These are phyloP conservation scores for Scytalopus superciliaris DNA, from an alignment of 2,113 vertebrate species.

Conservation along the genomic window DNA sequence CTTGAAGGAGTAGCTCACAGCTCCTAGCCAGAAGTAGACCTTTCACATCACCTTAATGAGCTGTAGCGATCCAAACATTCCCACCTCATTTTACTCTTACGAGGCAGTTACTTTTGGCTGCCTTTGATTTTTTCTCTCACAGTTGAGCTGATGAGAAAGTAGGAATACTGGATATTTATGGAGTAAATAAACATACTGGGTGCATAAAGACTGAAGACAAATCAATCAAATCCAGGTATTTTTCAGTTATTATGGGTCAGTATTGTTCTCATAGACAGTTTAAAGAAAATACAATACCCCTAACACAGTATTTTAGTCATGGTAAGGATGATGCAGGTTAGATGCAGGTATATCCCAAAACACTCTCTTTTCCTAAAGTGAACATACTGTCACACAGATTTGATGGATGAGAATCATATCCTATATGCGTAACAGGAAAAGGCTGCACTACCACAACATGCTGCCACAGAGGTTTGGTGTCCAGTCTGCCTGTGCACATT, in stretches of 20 bases:
- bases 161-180: background rate
- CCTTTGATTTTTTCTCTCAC: slow-evolving; percentile 7
- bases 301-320: background rate
- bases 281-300: background rate
- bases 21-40: slow-evolving; percentile 10
- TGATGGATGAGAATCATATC: background rate
- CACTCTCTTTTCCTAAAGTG: background rate
- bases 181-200: background rate
- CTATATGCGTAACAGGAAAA: background rate
- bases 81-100: background rate
- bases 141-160: background rate
- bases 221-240: background rate
- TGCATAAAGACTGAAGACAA: background rate
- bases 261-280: background rate
- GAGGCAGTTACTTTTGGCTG: background rate
- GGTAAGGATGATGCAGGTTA: background rate
- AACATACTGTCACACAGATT: background rate
- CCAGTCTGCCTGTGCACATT: background rate
- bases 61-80: background rate
- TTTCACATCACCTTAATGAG: slow-evolving; percentile 16
- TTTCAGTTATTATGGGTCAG: background rate
- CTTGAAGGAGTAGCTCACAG: background rate
- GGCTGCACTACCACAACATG: background rate
- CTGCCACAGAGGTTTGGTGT: background rate
- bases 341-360: background rate